These are phyloP conservation scores for Gyrodactylus salaris DNA, from an alignment of 1,140 invertebrate genomes.

Conservation along the genomic window DNA sequence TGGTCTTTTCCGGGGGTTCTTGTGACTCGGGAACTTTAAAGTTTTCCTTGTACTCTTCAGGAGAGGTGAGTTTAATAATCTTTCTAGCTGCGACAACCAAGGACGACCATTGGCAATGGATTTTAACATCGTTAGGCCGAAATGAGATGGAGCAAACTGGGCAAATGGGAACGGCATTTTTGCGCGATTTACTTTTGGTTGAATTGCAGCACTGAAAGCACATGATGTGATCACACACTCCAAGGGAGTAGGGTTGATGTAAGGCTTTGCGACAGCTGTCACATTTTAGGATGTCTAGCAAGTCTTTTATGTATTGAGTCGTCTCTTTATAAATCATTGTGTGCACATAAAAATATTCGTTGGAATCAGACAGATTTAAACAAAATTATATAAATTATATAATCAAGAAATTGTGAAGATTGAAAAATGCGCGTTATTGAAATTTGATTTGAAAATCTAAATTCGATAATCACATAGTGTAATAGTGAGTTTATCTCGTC, in stretches of 20 bases:
- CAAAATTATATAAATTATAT: too few species aligned
- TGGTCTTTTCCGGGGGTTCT: not conserved
- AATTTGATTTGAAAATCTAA: too few species aligned
- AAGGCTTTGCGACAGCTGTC: not conserved
- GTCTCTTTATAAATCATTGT: not conserved
- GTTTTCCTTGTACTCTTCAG: not conserved
- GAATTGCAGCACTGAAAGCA: not conserved
- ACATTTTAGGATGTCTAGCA: not conserved
- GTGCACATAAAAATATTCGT: not conserved
- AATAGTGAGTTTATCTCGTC: too few species aligned
- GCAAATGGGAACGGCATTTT: not conserved
- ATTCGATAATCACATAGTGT: too few species aligned
- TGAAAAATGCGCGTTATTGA: too few species aligned
- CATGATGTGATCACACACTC: not conserved
- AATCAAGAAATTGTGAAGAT: too few species aligned
- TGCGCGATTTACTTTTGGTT: not conserved
- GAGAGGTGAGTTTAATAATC: not conserved
- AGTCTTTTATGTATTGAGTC: not conserved
- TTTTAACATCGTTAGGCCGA: not conserved
- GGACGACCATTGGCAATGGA: not conserved
- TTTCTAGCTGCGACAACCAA: not conserved
- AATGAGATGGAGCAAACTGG: not conserved
- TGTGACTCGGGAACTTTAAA: not conserved
- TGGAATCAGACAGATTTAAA: too few species aligned
- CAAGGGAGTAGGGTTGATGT: not conserved